phyloP scores from a whole-genome alignment of 2,113 vertebrate species.

The Sapajus apella region DNA sequence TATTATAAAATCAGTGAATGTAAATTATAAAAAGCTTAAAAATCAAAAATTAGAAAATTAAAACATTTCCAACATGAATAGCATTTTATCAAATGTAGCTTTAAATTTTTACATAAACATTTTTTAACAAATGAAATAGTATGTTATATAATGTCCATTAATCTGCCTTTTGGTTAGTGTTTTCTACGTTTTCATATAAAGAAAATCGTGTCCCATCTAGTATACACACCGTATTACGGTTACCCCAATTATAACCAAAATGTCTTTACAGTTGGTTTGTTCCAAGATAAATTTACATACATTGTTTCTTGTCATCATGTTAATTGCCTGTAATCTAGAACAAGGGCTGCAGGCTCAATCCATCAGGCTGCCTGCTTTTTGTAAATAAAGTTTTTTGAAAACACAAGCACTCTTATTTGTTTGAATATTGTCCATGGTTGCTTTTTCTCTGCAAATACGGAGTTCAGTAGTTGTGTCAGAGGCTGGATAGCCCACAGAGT shows the following conservation, averaged over 20 bases:
- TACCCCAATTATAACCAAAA: background rate
- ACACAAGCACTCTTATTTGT: background rate
- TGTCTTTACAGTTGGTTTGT: background rate
- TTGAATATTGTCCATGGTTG: background rate
- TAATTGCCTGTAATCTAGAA: background rate
- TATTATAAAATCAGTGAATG: background rate
- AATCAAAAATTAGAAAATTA: background rate
- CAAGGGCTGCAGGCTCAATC: background rate
- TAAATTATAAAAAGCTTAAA: background rate
- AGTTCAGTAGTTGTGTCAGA: background rate
- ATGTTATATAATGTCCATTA: background rate
- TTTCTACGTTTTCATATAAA: background rate
- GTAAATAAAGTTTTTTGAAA: slow-evolving; percentile 4
- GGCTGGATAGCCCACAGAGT: background rate
- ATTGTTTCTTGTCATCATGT: background rate
- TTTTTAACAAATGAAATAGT: background rate
- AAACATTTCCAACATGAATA: background rate
- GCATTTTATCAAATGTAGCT: background rate
- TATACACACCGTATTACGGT: background rate
- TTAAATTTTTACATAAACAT: background rate
- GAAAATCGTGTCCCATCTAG: background rate
- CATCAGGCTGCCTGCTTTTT: background rate
- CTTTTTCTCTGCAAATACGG: background rate
- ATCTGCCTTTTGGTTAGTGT: background rate
- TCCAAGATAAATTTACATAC: background rate